Conservation (phyloP, 2,113 vertebrate species). For the Labeo rohita region DNA sequence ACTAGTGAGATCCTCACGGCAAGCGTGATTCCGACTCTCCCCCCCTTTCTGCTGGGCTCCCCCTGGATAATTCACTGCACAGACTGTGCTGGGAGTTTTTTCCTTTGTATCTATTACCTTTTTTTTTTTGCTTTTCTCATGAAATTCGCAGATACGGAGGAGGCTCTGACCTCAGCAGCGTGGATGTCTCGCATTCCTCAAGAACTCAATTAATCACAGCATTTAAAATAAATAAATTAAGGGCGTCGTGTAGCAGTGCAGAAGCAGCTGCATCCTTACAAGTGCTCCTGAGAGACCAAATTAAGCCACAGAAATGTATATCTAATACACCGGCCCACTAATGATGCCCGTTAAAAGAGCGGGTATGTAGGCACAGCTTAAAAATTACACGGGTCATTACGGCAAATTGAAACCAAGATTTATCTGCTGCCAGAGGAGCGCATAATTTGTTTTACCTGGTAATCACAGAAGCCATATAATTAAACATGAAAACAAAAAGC, state of each 20-base stretch:
- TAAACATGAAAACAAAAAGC: conserved; percentile 65
- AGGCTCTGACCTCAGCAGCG: conserved; percentile 53
- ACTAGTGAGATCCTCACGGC: neutral
- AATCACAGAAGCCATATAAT: conserved; percentile 71
- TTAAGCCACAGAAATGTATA: conserved; percentile 77
- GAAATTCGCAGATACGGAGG: conserved; percentile 59
- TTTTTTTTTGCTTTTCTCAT: conserved; percentile 56
- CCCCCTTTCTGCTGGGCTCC: neutral
- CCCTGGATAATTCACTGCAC: conserved; percentile 28
- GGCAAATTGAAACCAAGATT: conserved; percentile 75
- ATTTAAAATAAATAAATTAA: conserved; percentile 80
- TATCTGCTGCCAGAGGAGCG: conserved; percentile 76
- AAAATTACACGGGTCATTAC: conserved; percentile 80
- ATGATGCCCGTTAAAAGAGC: conserved; percentile 76
- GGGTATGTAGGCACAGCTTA: conserved; percentile 73
- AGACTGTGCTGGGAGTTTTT: neutral
- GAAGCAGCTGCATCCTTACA: conserved; percentile 74
- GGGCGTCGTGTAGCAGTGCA: conserved; percentile 68
- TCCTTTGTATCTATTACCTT: conserved; percentile 32
- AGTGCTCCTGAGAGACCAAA: conserved; percentile 76
- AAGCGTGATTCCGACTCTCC: neutral
- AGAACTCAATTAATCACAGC: conserved; percentile 76
- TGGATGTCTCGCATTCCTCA: conserved; percentile 65
- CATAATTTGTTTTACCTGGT: conserved; percentile 75
- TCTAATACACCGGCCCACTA: conserved; percentile 78